Evolutionary conservation across 2,888 invertebrate species (phyloP).

Genomic region (Timandra comae): DNA sequence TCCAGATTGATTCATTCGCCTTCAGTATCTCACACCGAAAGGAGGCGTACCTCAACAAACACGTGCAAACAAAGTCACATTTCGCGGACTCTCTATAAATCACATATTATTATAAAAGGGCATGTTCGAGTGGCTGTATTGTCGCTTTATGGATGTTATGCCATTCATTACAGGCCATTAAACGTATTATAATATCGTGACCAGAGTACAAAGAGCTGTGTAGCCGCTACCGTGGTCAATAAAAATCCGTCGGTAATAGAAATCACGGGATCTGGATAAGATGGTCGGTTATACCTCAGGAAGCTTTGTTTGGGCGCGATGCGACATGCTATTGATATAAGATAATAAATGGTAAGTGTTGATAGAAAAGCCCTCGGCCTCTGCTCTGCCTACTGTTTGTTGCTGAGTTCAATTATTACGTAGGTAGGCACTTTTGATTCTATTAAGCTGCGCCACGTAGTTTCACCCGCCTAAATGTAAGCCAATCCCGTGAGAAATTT

Average conservation of each 20-base stretch:
- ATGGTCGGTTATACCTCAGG: constrained; percentile 59
- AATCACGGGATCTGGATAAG: constrained; percentile 35
- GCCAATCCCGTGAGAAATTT: too few relatives aligned
- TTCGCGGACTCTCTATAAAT: constrained; percentile 66
- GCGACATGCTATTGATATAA: constrained; percentile 69
- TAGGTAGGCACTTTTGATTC: too few relatives aligned
- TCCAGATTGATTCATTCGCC: constrained; percentile 35
- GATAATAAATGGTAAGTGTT: constrained; percentile 68
- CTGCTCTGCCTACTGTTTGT: constrained; percentile 11
- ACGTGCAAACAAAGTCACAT: constrained; percentile 66
- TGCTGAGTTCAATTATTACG: too few relatives aligned
- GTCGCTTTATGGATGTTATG: constrained; percentile 75
- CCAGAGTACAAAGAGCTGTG: constrained; percentile 37
- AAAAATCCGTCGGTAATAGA: constrained; percentile 35
- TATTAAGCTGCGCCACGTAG: too few relatives aligned
- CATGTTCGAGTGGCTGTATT: constrained; percentile 71
- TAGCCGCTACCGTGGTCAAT: constrained; percentile 15
- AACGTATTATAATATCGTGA: constrained; percentile 65
- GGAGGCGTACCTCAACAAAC: constrained; percentile 49
- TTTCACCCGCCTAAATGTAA: too few relatives aligned
- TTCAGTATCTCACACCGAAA: constrained; percentile 21
- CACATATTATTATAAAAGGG: constrained; percentile 69
- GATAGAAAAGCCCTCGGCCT: constrained; percentile 41
- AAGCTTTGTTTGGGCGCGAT: constrained; percentile 68
- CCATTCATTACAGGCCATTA: constrained; percentile 76